These are phyloP conservation scores for Nomada lathburiana DNA, from an alignment of 2,888 invertebrate genomes.

Conservation along the genomic window DNA sequence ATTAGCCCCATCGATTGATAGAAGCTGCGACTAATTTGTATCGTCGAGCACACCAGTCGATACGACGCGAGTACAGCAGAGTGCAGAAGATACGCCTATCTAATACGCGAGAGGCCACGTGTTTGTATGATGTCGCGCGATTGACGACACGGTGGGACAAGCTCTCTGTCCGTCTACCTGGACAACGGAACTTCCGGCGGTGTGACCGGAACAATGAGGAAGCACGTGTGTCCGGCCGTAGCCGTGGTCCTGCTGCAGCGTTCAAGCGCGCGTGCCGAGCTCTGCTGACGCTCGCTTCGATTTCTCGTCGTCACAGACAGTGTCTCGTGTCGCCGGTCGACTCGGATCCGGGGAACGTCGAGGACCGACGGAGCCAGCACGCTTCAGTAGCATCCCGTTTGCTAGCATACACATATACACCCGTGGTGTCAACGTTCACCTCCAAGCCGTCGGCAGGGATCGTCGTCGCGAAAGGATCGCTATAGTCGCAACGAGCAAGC, in stretches of 20 bases:
- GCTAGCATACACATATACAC: background rate
- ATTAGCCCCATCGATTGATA: too few species aligned
- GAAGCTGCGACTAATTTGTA: too few species aligned
- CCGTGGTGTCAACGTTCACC: background rate
- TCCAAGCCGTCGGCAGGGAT: constrained; percentile 3
- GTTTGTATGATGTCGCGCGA: constrained; percentile 68
- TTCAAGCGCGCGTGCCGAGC: constrained; percentile 66
- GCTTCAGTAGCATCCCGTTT: constrained; percentile 9
- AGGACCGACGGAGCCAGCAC: constrained; percentile 40
- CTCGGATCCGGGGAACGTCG: constrained; percentile 56
- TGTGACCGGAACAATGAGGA: constrained; percentile 77
- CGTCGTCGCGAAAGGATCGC: background rate
- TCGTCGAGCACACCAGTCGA: too few species aligned
- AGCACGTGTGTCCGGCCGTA: constrained; percentile 72
- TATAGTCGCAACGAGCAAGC: background rate
- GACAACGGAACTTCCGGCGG: constrained; percentile 49
- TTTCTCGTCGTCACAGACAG: constrained; percentile 26
- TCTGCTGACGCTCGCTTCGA: constrained; percentile 79
- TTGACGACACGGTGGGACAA: constrained; percentile 55
- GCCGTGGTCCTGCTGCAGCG: constrained; percentile 57
- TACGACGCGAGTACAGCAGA: background rate
- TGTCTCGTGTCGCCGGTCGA: constrained; percentile 47
- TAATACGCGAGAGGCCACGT: constrained; percentile 61
- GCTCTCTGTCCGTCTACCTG: constrained; percentile 15
- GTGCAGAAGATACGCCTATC: background rate